Evolutionary conservation across 1,140 invertebrate genomes (phyloP).

Genomic region (Frieseomelitta varia): DNA sequence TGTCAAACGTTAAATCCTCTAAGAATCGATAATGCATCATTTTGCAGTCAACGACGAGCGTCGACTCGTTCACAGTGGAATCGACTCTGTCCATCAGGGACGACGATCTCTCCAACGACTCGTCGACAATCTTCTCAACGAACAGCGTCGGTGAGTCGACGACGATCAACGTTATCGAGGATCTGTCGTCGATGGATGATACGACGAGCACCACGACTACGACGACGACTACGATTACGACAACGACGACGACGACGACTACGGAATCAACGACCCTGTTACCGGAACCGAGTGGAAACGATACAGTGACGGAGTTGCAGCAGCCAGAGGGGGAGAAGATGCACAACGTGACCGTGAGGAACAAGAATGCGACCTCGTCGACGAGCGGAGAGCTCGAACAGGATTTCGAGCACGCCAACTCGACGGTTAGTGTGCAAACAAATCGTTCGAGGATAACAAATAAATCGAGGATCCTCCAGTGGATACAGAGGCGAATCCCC

Average conservation of each 20-base stretch:
- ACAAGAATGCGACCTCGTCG: slow-evolving; percentile 25
- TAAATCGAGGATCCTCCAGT: slow-evolving; percentile 3
- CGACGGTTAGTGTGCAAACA: slow-evolving; percentile 28
- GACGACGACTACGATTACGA: slow-evolving; percentile 45
- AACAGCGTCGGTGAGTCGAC: slow-evolving; percentile 47
- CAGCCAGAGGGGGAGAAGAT: slow-evolving; percentile 24
- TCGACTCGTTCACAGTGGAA: slow-evolving; percentile 42
- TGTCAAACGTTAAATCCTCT: no score
- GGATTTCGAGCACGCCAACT: slow-evolving; percentile 13
- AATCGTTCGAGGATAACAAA: background rate
- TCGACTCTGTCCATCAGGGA: slow-evolving; percentile 39
- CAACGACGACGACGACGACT: slow-evolving; percentile 42
- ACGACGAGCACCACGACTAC: slow-evolving; percentile 56
- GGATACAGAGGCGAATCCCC: background rate
- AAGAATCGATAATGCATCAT: background rate
- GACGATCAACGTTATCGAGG: slow-evolving; percentile 53
- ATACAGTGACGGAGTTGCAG: slow-evolving; percentile 6
- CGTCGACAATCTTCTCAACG: slow-evolving; percentile 62
- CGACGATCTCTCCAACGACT: slow-evolving; percentile 50
- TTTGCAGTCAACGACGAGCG: slow-evolving; percentile 60
- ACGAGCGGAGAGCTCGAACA: slow-evolving; percentile 1
- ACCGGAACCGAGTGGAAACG: slow-evolving; percentile 48
- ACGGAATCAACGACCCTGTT: slow-evolving; percentile 35
- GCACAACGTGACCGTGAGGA: slow-evolving; percentile 43
- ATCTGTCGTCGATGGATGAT: slow-evolving; percentile 57